Evolutionary conservation across 2,888 invertebrate species (phyloP).

Genomic region (Euzophera pinguis): DNA sequence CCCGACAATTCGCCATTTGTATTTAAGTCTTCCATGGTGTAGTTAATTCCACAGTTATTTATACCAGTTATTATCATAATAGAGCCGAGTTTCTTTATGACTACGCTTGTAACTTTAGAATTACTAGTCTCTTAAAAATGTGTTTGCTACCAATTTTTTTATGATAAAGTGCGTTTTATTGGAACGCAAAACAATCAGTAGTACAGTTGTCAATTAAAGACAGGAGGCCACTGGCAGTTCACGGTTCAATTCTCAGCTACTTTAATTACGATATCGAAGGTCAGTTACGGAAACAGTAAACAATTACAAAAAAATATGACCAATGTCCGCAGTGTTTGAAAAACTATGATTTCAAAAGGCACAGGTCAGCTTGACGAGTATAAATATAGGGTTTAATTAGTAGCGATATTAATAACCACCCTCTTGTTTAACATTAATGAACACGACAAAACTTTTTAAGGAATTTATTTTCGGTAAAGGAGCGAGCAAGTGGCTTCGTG

Average conservation of each 20-base stretch:
- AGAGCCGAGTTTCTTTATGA: too few species aligned
- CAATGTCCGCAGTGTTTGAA: too few species aligned
- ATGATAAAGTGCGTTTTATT: not conserved
- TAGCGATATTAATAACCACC: slow-evolving; percentile 16
- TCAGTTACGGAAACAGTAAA: slow-evolving; percentile 2
- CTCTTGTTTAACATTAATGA: slow-evolving; percentile 14
- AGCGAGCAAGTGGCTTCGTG: not conserved
- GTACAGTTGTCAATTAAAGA: slow-evolving; percentile 35
- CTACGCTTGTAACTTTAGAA: too few species aligned
- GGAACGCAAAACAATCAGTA: slow-evolving; percentile 37
- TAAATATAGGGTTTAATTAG: not conserved
- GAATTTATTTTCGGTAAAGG: not conserved
- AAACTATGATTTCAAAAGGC: too few species aligned
- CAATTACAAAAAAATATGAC: not conserved
- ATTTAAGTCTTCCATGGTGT: too few species aligned
- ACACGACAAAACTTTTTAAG: not conserved
- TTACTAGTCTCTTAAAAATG: too few species aligned
- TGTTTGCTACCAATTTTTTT: too few species aligned
- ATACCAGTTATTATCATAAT: too few species aligned
- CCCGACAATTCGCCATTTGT: too few species aligned
- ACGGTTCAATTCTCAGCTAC: slow-evolving; percentile 1
- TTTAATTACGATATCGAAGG: slow-evolving; percentile 4
- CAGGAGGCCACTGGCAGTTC: slow-evolving; percentile 3
- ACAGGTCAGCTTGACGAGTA: not conserved
- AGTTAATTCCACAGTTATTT: too few species aligned